phyloP scores from a whole-genome alignment of 2,888 invertebrate species.

The Ptilodon capucinus region DNA sequence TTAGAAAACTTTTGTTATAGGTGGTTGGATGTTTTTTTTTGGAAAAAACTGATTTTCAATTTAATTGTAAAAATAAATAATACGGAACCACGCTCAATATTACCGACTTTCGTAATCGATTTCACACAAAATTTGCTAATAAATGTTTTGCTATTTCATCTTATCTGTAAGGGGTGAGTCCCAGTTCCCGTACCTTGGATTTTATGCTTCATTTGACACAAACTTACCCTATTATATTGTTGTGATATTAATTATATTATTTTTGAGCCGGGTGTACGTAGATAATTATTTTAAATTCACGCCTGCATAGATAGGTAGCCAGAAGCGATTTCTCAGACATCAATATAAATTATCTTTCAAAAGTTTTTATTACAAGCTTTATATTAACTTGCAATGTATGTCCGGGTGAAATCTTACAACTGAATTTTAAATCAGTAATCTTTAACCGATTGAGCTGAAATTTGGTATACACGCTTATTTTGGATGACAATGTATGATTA shows the following conservation, averaged over 20 bases:
- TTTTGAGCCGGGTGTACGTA: slow-evolving; percentile 30
- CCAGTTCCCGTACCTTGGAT: slow-evolving; percentile 26
- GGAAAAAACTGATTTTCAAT: no score
- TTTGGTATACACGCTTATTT: no score
- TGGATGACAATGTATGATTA: no score
- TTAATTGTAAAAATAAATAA: no score
- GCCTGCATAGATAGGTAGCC: slow-evolving; percentile 33
- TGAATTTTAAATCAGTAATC: no score
- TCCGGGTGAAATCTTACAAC: no score
- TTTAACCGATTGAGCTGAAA: no score
- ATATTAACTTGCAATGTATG: no score
- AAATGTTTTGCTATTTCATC: slow-evolving; percentile 11
- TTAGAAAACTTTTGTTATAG: no score
- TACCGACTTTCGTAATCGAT: slow-evolving; percentile 2
- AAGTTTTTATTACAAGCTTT: no score
- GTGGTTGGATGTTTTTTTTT: no score
- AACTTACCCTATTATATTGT: slow-evolving; percentile 23
- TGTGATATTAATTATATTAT: slow-evolving; percentile 49
- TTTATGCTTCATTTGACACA: slow-evolving; percentile 58
- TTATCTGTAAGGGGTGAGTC: slow-evolving; percentile 3
- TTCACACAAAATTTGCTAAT: slow-evolving; percentile 3
- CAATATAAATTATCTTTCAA: no score
- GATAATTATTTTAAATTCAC: slow-evolving; percentile 44
- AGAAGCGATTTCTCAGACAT: slow-evolving; percentile 26
- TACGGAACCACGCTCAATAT: neutral